Conservation (phyloP, 1,140 invertebrate species). For the Bombyx mandarina region DNA sequence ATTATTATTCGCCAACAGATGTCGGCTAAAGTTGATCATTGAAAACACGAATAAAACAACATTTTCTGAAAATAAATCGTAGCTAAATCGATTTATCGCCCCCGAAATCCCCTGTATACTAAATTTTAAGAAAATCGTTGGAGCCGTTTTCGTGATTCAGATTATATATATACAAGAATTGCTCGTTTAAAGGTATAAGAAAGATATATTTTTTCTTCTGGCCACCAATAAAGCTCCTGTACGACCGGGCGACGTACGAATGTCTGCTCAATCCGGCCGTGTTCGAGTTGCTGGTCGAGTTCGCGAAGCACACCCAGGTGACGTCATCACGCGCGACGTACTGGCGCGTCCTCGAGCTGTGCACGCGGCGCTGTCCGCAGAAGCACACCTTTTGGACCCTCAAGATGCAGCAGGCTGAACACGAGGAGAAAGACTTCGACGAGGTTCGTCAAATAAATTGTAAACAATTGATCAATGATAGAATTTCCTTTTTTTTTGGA, state of each 20-base stretch:
- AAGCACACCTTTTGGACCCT: slow-evolving; percentile 35
- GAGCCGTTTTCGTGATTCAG: too few relatives aligned
- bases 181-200: too few relatives aligned
- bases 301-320: slow-evolving; percentile 20
- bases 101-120: too few relatives aligned
- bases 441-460: slow-evolving; percentile 22
- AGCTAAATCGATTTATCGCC: too few relatives aligned
- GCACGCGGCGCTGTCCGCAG: slow-evolving; percentile 28
- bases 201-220: too few relatives aligned
- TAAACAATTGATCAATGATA: slow-evolving; percentile 4
- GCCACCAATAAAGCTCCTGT: slow-evolving; percentile 31
- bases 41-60: too few relatives aligned
- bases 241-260: slow-evolving; percentile 39
- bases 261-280: slow-evolving; percentile 7
- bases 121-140: too few relatives aligned
- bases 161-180: too few relatives aligned
- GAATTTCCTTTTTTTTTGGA: too few relatives aligned
- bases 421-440: slow-evolving; percentile 30
- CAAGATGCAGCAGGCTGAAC: slow-evolving; percentile 44
- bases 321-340: slow-evolving; percentile 29
- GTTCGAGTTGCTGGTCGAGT: slow-evolving; percentile 18
- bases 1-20: too few relatives aligned
- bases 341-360: slow-evolving; percentile 28
- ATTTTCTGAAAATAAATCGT: too few relatives aligned
- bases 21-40: too few relatives aligned